Conservation (phyloP, 2,888 invertebrate genomes). For the Dynastes hyllus region DNA sequence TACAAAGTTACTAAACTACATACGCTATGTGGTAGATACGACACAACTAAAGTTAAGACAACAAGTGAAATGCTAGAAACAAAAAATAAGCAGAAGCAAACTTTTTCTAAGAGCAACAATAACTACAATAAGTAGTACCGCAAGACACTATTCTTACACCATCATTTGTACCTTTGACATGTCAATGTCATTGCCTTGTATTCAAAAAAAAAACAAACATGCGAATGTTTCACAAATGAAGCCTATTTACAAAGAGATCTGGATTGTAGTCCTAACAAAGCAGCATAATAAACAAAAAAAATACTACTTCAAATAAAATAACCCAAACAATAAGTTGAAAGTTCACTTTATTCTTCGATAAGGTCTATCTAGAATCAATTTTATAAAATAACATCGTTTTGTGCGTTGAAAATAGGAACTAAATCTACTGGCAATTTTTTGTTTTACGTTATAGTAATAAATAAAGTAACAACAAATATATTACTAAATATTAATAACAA, state of each 20-base stretch:
- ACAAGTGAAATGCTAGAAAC: too few species aligned
- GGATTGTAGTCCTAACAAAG: not conserved
- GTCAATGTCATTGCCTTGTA: too few species aligned
- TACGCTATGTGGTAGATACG: too few species aligned
- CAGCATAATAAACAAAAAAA: not conserved
- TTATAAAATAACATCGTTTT: conserved; percentile 4
- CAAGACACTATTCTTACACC: too few species aligned
- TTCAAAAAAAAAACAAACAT: too few species aligned
- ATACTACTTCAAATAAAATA: conserved; percentile 15
- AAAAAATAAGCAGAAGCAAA: too few species aligned
- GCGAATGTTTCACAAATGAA: too few species aligned
- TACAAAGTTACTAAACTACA: conserved; percentile 48
- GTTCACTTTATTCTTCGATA: conserved; percentile 5
- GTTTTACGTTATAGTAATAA: not conserved
- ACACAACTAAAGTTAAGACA: not conserved
- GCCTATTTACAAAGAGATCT: not conserved
- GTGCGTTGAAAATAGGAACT: conserved; percentile 45
- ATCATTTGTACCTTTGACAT: too few species aligned
- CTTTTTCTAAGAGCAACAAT: too few species aligned
- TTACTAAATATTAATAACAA: not conserved
- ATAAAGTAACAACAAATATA: conserved; percentile 6
- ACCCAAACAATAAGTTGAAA: conserved; percentile 6
- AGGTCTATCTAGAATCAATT: not conserved
- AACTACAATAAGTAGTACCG: too few species aligned
- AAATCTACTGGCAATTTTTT: conserved; percentile 48